Base-by-base conservation (phyloP, 2,888 invertebrate genomes). In the Apoderus coryli region DNA sequence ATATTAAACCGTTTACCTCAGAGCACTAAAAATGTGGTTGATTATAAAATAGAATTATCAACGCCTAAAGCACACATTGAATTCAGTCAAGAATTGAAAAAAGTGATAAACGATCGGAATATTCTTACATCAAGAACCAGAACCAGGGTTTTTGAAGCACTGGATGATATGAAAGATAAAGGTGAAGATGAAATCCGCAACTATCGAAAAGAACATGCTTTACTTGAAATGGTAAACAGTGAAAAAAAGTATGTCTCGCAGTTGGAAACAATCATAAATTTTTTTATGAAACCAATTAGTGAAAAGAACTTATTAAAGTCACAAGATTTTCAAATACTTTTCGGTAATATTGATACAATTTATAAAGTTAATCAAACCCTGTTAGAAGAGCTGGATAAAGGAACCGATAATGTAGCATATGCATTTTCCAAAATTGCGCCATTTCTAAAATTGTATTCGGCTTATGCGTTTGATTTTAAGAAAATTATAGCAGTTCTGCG, bases 361-460 rank as follows among this genome's bases (percentile, higher is more conserved):
- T 66, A 72, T 44, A 68, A 68, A 46, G 57, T 76, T 3, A 76
- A 74, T 49, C 63, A 64, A 2, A 69, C 72, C 46, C 55, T 76
- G 5, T 49, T 74, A 4, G 56, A 60, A 4, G 68, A 72, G 46
- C 50, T 77, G 27, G 64, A 67, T 40, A 44, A 57, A 4, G 60
- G 67, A 43, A 53, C 61, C 35, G 63, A 68, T 15, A 67, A 72
- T 49, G 63, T 79, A 4, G 71, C 72, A 0, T 54, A 59, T 28
- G 74, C 77, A 1, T 80, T 82, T 52, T 60, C 67, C 1, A 72
- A 69, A 47, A 64, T 81, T 36, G 78, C 76, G 2, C 81, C 81
- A 3, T 81, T 74, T 50, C 71, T 82, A 30, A 82, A 81, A 53
- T 52, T 80, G 10, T 82, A 82, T 49, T 77, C 80, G 1, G 70